These are phyloP conservation scores for Gymnogyps californianus DNA, from an alignment of 2,113 vertebrate genomes.

Conservation along the genomic window DNA sequence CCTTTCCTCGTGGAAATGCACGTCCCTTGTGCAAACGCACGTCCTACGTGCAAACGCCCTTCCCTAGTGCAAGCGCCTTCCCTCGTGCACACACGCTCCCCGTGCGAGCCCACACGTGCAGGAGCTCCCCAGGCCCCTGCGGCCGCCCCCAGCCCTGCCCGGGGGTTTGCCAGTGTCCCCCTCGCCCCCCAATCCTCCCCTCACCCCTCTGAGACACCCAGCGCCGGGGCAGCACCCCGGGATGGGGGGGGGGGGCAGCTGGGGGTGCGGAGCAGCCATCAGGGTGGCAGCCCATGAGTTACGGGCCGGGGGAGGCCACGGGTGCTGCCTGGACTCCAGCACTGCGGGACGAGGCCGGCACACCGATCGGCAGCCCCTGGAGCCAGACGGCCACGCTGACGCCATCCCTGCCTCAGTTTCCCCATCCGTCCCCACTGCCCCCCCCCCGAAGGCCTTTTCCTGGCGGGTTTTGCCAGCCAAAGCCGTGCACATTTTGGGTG, in stretches of 20 bases:
- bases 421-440: not conserved
- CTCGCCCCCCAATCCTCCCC: no score
- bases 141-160: not conserved
- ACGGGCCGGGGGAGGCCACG: not conserved
- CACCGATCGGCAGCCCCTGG: not conserved
- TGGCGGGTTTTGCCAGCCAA: not conserved
- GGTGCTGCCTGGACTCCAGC: not conserved
- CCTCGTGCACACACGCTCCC: no score
- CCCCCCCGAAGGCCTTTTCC: not conserved
- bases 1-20: no score
- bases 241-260: not conserved
- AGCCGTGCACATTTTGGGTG: not conserved
- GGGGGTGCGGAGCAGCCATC: not conserved
- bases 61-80: not conserved
- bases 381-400: rapidly evolving
- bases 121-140: no score
- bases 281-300: not conserved
- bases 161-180: not conserved
- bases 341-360: rapidly evolving
- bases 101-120: rapidly evolving
- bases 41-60: not conserved
- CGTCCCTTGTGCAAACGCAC: not conserved
- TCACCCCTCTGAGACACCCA: not conserved
- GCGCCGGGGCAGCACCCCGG: rapidly evolving
- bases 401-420: not conserved